These are phyloP conservation scores for Ptiloglossa arizonensis DNA, from an alignment of 1,140 invertebrate genomes.

Conservation along the genomic window DNA sequence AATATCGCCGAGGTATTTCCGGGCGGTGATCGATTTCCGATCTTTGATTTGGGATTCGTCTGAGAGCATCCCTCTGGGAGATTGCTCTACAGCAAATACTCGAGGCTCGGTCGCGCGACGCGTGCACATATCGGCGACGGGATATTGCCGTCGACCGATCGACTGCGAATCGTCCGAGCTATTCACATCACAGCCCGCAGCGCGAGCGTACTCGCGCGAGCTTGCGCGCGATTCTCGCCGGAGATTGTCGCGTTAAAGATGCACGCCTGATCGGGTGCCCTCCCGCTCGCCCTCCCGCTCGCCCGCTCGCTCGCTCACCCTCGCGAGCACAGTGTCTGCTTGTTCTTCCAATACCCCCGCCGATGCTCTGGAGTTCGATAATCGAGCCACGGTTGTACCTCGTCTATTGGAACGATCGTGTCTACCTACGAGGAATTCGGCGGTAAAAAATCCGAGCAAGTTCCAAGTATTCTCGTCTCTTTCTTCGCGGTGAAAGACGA, in stretches of 20 bases:
- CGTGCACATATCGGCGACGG: constrained; percentile 51
- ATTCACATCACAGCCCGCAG: constrained; percentile 50
- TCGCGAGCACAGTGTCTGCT: no score
- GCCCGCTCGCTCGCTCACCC: no score
- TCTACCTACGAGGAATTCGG: no score
- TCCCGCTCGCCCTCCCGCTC: no score
- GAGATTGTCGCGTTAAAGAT: constrained; percentile 33
- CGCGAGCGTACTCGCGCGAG: constrained; percentile 21
- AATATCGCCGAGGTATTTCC: constrained; percentile 58
- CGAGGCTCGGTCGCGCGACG: constrained; percentile 45
- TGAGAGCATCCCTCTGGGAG: constrained; percentile 24
- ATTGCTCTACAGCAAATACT: constrained; percentile 55
- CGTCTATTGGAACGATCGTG: no score
- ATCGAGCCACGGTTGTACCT: no score
- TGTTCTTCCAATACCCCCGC: no score
- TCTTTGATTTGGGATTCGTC: constrained; percentile 63
- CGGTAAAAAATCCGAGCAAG: no score
- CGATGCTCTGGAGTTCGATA: no score
- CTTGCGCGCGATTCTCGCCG: background rate
- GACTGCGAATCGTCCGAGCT: constrained; percentile 56
- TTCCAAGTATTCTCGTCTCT: no score
- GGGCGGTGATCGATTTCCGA: constrained; percentile 60
- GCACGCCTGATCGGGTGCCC: constrained; percentile 1
- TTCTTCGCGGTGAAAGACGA: no score
- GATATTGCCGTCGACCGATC: constrained; percentile 61